Conservation (phyloP, 92 coral and sea anemone species). For the Epizoanthus scotinus region DNA sequence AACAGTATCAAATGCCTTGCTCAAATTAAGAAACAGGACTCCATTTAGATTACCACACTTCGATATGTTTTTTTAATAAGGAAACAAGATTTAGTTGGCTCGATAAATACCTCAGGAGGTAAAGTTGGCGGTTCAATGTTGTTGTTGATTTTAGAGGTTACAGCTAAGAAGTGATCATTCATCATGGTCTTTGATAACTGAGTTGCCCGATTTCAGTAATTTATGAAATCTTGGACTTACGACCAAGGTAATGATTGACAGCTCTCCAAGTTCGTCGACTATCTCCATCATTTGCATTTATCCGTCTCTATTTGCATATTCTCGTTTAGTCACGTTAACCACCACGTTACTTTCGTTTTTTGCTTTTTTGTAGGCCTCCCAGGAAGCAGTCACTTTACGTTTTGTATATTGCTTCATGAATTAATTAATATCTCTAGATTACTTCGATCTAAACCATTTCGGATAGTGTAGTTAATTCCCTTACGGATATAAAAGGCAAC, state of each 20-base stretch:
- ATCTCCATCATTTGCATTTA: conserved; percentile 24
- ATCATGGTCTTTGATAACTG: background rate
- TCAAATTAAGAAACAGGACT: conserved; percentile 14
- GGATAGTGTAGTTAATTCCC: conserved; percentile 1
- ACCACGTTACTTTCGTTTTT: conserved; percentile 20
- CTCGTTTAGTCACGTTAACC: conserved; percentile 4
- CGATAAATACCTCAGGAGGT: background rate
- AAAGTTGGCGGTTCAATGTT: conserved; percentile 1
- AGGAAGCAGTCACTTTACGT: background rate
- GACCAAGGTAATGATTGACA: conserved; percentile 20
- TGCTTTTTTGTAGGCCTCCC: conserved; percentile 4
- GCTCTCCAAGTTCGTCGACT: conserved; percentile 46
- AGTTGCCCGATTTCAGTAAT: background rate
- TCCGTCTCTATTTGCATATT: conserved; percentile 10
- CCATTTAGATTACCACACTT: conserved; percentile 6
- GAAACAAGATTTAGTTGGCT: too few relatives aligned
- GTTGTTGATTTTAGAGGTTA: conserved; percentile 20
- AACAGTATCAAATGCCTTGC: background rate
- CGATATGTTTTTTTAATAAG: too few relatives aligned
- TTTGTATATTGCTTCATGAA: conserved; percentile 4
- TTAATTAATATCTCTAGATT: conserved; percentile 15
- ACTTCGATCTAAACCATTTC: background rate
- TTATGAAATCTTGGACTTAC: too few relatives aligned
- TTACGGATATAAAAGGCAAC: conserved; percentile 19
- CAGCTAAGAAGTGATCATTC: conserved; percentile 30